Percentiles rank a stretch among this genome's conserved stretches.
phyloP scores from a whole-genome alignment of 1,140 invertebrate species.

The Aplysia californica region DNA sequence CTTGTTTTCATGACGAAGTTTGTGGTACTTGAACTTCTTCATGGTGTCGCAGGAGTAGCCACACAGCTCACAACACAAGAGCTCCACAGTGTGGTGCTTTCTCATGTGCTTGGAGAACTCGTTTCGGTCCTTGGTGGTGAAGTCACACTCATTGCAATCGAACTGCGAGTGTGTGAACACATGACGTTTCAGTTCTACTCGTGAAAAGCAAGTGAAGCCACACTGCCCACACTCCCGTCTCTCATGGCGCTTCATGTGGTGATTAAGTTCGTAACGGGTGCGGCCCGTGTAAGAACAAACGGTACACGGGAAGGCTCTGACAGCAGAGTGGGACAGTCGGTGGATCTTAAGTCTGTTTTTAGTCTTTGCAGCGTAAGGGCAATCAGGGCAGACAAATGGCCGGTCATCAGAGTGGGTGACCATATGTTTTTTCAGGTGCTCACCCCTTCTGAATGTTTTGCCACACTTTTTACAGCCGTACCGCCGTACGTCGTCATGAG shows the following conservation, averaged over 20 bases:
- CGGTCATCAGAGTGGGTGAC: constrained; percentile 95
- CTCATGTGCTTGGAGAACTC: constrained; percentile 12
- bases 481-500: constrained; percentile 65
- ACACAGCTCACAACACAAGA: constrained; percentile 21
- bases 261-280: constrained; percentile 18
- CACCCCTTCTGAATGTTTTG: constrained; percentile 87
- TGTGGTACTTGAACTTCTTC: constrained; percentile 26
- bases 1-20: constrained; percentile 21
- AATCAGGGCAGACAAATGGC: constrained; percentile 90
- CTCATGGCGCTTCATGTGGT: constrained; percentile 25
- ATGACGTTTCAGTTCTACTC: constrained; percentile 11
- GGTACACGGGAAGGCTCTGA: constrained; percentile 5
- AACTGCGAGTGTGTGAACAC: constrained; percentile 14
- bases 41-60: constrained; percentile 25
- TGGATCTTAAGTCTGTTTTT: constrained; percentile 20
- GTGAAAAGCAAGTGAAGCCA: constrained; percentile 13
- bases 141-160: constrained; percentile 14
- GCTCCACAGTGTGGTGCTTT: constrained; percentile 3
- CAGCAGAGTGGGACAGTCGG: constrained; percentile 1
- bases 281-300: constrained; percentile 21
- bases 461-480: constrained; percentile 89
- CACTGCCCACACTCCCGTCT: constrained; percentile 11
- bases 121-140: constrained; percentile 5
- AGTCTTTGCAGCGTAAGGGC: constrained; percentile 78
- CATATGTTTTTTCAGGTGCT: constrained; percentile 91